Evolutionary conservation across 2,113 vertebrate genomes (phyloP), one percentile per base, ranked within the genome.

Genomic region (Xenus cinereus): DNA sequence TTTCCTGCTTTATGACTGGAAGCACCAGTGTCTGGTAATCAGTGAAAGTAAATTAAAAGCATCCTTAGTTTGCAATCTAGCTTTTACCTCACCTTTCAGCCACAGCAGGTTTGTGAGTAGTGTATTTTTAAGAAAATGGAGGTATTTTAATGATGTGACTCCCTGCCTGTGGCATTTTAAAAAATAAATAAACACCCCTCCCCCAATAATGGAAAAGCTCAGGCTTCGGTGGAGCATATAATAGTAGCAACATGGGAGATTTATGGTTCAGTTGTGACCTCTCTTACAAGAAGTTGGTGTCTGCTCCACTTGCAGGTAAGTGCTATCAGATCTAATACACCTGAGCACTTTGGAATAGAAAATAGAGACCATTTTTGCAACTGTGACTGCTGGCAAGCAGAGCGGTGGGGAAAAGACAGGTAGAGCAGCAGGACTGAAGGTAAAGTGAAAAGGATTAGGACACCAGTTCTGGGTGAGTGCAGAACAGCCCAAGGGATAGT

Each of bases 361-460:
- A 97, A 95, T 78, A 96, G 72, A 95, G 95, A 97, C 93, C 84
- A 88, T 77, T 96, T 95, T 74, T 96, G 91, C 95, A 97, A 96
- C 93, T 96, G 96, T 86, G 94, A 95, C 89, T 92, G 87, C 87
- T 97, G 97, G 87, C 87, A 0, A 96, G 90, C 76, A 91, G 76
- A 89, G 53, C 0, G 2, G 64, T 72, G 39, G 33, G 82, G 62
- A 43, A 32, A 37, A 82, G 93, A 71, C 12, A 91, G 93, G 89
- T 67, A 96, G 64, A 93, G 82, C 71, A 78, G 91, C 37, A 26
- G 93, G 94, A 84, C 6, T 1, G 6, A 87, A 89, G 66, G 91
- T 21, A 94, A 93, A 96, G 50, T 87, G 77, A 84, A 80, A 67
- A 74, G 78, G 68, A 84, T 87, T 75, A 90, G 93, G 95, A 93